Evolutionary conservation across 2,797 vertebrate species (phyloP).

Genomic region (Potorous gilbertii): DNA sequence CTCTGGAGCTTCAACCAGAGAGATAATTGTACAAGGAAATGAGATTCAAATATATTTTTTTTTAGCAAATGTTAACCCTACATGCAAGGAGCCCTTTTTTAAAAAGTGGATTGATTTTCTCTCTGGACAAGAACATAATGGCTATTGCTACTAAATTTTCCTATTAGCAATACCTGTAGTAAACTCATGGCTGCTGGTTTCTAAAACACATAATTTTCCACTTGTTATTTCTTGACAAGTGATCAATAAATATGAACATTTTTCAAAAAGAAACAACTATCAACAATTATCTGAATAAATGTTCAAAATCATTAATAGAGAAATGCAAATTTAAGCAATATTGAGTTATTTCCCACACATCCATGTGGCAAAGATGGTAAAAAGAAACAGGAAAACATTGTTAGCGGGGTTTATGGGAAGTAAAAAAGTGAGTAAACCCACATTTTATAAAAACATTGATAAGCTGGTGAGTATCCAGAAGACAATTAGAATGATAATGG

Average conservation of each 20-base stretch:
- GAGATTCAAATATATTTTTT: background rate
- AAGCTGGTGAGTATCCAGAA: background rate
- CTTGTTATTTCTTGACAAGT: background rate
- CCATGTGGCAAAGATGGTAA: background rate
- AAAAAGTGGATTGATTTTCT: background rate
- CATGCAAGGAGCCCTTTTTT: background rate
- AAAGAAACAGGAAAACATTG: background rate
- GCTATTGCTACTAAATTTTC: background rate
- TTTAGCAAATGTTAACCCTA: background rate
- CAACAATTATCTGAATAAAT: background rate
- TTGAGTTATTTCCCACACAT: background rate
- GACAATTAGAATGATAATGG: background rate
- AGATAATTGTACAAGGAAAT: background rate
- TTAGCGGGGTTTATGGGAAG: background rate
- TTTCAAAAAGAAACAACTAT: background rate
- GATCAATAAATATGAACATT: background rate
- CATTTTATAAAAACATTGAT: background rate
- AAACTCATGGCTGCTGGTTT: background rate
- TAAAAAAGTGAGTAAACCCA: background rate
- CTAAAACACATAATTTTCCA: background rate
- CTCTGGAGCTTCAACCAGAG: background rate
- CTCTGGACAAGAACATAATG: background rate
- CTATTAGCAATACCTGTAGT: background rate
- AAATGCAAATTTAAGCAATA: background rate
- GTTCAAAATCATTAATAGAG: background rate